Evolutionary conservation across 2,113 vertebrate species (phyloP).

Genomic region (Coptodon rendalli): DNA sequence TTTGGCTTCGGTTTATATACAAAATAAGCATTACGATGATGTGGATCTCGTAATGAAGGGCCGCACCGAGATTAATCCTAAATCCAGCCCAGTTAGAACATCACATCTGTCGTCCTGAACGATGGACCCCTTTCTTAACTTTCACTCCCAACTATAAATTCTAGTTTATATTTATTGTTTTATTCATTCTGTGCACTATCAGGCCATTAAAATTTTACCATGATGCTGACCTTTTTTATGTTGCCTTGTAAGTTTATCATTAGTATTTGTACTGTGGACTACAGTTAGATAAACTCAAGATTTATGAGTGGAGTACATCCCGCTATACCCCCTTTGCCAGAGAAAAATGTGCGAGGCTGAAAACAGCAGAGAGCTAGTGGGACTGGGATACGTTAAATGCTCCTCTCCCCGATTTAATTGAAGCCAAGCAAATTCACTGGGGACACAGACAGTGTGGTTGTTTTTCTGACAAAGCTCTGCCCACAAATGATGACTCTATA

Average conservation of each 20-base stretch:
- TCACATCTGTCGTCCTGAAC: background rate
- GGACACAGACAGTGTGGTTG: background rate
- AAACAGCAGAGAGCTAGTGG: background rate
- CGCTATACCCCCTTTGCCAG: background rate
- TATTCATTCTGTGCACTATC: background rate
- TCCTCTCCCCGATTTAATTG: slow-evolving; percentile 27
- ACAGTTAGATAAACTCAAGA: slow-evolving; percentile 16
- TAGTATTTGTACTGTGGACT: background rate
- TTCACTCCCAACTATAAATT: background rate
- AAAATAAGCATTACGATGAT: background rate
- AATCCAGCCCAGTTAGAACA: background rate
- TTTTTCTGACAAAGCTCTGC: slow-evolving; percentile 12
- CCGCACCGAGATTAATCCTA: background rate
- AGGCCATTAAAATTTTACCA: background rate
- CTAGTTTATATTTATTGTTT: background rate
- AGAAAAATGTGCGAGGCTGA: slow-evolving; percentile 9
- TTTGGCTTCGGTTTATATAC: slow-evolving; percentile 1
- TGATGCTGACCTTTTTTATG: background rate
- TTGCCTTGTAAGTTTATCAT: background rate
- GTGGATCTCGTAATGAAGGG: background rate
- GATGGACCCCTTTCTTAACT: background rate
- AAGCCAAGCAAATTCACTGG: slow-evolving; percentile 14
- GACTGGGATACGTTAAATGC: background rate
- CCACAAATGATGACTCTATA: slow-evolving; percentile 24
- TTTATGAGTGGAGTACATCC: background rate